Evolutionary conservation across 2,888 invertebrate genomes (phyloP), one percentile per base, ranked within the genome.

Genomic region (Catocala sponsa): DNA sequence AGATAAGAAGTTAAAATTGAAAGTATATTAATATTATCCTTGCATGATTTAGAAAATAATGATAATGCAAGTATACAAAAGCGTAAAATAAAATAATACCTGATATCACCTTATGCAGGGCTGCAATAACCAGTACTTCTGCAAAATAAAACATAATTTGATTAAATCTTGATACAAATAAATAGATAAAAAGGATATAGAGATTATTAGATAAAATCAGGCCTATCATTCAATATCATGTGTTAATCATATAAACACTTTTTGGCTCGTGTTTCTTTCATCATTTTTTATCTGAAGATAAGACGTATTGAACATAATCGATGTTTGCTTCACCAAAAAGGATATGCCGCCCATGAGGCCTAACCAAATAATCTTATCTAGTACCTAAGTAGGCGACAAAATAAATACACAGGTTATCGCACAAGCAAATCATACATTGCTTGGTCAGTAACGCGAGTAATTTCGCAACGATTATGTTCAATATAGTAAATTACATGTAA

Each of bases 201-300:
- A 10, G 42, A 6, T 13, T 25, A 12, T 0, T 15, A 35, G 0
- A n/a, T 13, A 11, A 54, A 66, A 76, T 90, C 90, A 90, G 90
- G 59, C 90, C 90, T 90, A 90, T 90, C 90, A 90, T 90, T 87
- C 74, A 74, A 78, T 85, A 89, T 90, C 89, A 89, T 65, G 86
- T 87, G 88, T 86, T 88, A 70, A 74, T 91, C 91, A 91, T 85
- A 76, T 59, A 76, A 83, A 91, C 91, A 91, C 91, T 80, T 91
- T 88, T 91, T 83, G 91, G 92, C 92, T 92, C 92, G 89, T 91
- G 91, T 87, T 76, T 68, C 79, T 90, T 71, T 90, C 92, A 92
- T 92, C 92, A 92, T 85, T 63, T 25, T 25, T 68, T 56, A 68
- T 65, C 57, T 56, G 63, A 65, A 63, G 55, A 59, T 59, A 65